phyloP scores from a whole-genome alignment of 2,113 vertebrate species.

The Pollimyrus isidori region DNA sequence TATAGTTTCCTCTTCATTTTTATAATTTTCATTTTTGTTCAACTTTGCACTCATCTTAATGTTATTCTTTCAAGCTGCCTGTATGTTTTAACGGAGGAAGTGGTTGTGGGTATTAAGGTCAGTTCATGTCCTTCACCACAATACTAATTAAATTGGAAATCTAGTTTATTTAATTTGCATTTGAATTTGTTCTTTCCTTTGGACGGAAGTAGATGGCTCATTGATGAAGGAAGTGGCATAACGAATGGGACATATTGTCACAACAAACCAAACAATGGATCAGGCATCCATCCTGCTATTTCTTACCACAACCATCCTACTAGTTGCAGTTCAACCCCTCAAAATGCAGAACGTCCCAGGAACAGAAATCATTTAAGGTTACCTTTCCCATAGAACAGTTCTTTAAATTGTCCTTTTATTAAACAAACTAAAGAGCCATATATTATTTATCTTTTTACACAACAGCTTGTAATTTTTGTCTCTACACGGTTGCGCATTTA shows the following conservation, averaged over 20 bases:
- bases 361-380: no score
- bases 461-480: no score
- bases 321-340: background rate
- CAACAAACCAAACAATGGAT: background rate
- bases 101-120: background rate
- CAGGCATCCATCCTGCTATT: background rate
- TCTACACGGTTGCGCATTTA: no score
- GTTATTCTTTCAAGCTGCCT: background rate
- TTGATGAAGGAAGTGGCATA: background rate
- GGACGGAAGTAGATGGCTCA: background rate
- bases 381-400: no score
- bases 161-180: background rate
- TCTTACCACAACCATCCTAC: background rate
- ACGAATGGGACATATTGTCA: background rate
- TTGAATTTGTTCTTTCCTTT: background rate
- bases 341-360: background rate
- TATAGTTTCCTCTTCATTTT: background rate
- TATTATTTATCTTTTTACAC: no score
- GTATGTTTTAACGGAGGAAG: background rate
- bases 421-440: no score
- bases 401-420: no score
- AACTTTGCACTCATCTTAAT: background rate
- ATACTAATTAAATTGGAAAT: background rate
- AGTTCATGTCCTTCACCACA: background rate
- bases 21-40: background rate